Evolutionary conservation across 2,113 vertebrate genomes (phyloP), one percentile per base, ranked within the genome.

Genomic region (Ceratotherium simum): DNA sequence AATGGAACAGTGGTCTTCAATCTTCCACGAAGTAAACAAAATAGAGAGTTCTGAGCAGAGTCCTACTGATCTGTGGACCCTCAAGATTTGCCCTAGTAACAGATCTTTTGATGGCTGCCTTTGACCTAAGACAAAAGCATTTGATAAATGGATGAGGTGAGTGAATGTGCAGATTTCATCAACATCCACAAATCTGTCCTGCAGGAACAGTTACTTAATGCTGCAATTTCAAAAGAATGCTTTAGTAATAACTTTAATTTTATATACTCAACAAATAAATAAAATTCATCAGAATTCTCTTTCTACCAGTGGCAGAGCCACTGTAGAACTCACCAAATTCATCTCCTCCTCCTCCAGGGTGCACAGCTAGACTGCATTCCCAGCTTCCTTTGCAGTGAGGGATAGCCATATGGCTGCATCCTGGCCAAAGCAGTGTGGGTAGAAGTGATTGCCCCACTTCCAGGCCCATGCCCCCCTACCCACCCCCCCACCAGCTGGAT

Each of bases 201-300:
- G 79, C 21, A 58, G 36, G 27, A 95, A 70, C 7, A n/a, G 16
- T 91, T 93, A 90, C 29, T 36, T 73, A 84, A 42, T 54, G 56
- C n/a, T 39, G n/a, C 17, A 29, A 42, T 65, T 97, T 95, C 75
- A 83, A 62, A 88, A 72, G 18, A 62, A n/a, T 91, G 86, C 39
- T 73, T n/a, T 83, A 84, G 33, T 8, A 62, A 67, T 58, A 86
- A 18, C 25, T 75, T 39, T 33, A 72, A 65, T 78, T 96, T 70
- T 42, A 83, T 83, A 54, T 46, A 36, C 12, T 86, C n/a, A 64
- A 69, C 20, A 76, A 76, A 65, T 42, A 25, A 88, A 75, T 76
- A 65, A 48, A 90, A 81, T 58, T 67, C 8, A 39, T 42, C 42
- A 27, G 25, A 29, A 83, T 54, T 92, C 51, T 62, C 51, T 76